Base-by-base conservation (phyloP, 2,888 invertebrate genomes). In the Euplagia quadripunctaria region DNA sequence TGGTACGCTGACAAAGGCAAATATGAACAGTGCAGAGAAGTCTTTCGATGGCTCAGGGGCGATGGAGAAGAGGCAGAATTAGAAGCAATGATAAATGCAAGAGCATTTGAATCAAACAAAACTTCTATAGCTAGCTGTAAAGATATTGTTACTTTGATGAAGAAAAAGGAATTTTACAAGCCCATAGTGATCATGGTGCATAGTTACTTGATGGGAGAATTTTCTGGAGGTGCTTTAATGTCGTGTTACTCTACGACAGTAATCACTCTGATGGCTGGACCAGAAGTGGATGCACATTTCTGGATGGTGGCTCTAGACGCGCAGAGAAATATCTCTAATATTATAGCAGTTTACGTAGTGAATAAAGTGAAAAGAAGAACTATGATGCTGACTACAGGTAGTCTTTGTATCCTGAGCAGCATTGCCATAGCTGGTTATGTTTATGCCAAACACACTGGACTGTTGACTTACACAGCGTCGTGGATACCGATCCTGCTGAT, bases 191-290 rank as follows among this genome's bases (percentile, higher is more conserved):
- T 97, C 64, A 94, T 97, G 86, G 92, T 96, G 71, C 93, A 96
- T 0, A 95, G 96, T 69, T 97, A 97, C 78, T 91, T 96, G 1
- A 94, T 96, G 75, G 96, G 96, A 74, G 97, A 97, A 81, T 96
- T 97, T 75, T 96, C 97, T 3, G 97, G 97, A 0, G 96, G 96
- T 2, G 97, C 97, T 70, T 96, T 97, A 0, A 94, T 97, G 75
- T 96, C 96, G 0, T 96, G 97, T 12, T 97, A 97, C 84, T 96
- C 97, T 0, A 97, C 97, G 0, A 92, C 95, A 64, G 96, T 97
- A 55, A 94, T 97, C 75, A 87, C 91, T 20, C 90, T 96, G 41
- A 88, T 96, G 20, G 92, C 97, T 16, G 96, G 97, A 1, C 93
- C 96, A 1, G 90, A 90, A 8, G 93, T 96, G 0, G 95, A 97